Evolutionary conservation across 1,140 invertebrate genomes (phyloP), one percentile per base, ranked within the genome.

Genomic region (Doryteuthis pealeii): DNA sequence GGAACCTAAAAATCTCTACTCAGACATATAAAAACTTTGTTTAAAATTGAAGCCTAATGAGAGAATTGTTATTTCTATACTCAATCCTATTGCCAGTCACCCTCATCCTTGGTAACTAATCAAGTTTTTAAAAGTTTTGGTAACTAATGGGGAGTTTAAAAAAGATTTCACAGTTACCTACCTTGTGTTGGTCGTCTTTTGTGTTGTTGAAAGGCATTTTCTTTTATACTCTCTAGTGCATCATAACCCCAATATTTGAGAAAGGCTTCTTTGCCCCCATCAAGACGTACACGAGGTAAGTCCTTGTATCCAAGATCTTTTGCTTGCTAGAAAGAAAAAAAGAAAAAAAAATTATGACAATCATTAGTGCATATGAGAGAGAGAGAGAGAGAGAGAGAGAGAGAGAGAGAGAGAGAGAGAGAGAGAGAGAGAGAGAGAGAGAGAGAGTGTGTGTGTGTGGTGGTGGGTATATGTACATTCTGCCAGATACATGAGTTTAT

Each of bases 161-260:
- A n/a, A n/a, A n/a, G n/a, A n/a, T n/a, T n/a, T n/a, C n/a, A n/a
- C n/a, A 40, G 54, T 15, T 6, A n/a, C 54, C 18, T 62, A 62
- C 54, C 54, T 62, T 62, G 54, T 22, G 54, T 62, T n/a, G 22
- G 26, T 62, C 54, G 18, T 54, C 68, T 28, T 18, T 49, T 22
- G 32, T 66, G 14, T 28, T 79, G 81, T 35, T 79, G 75, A 32
- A 75, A 49, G 4, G 77, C 75, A 74, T 82, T 79, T 73, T 84
- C 81, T 62, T 77, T 80, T 74, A 84, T 84, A 62, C 45, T 78
- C 15, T 78, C 77, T 32, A 84, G 70, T 8, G 80, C 73, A 49
- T 82, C 81, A 32, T 82, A 84, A 14, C 82, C 82, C 81, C 81
- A 84, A 35, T 77, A 49, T 58, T 77, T 78, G 66, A 82, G 79